These are phyloP conservation scores for Acanthosoma haemorrhoidale DNA, from an alignment of 2,888 invertebrate species.

Conservation along the genomic window DNA sequence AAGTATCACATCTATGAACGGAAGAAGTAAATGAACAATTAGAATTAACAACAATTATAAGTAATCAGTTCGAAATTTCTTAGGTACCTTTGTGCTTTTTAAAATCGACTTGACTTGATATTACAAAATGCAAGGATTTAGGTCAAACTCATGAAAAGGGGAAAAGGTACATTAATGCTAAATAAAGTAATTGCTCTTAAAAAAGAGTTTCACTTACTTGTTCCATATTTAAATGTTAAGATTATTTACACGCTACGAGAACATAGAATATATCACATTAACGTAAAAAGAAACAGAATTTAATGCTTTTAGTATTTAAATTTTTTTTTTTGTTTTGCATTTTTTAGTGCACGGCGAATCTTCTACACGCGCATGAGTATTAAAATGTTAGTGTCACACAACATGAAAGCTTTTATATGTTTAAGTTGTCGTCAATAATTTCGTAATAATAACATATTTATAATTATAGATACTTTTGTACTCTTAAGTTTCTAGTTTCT, in stretches of 20 bases:
- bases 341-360: conserved; percentile 24
- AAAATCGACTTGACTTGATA: background rate
- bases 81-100: conserved; percentile 26
- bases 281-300: conserved; percentile 9
- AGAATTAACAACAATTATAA: background rate
- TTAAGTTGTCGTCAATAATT: conserved; percentile 18
- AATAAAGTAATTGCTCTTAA: background rate
- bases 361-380: conserved; percentile 25
- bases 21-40: conserved; percentile 24
- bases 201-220: conserved; percentile 26
- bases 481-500: conserved; percentile 23
- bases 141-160: background rate
- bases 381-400: conserved; percentile 30
- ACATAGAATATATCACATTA: conserved; percentile 30
- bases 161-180: background rate
- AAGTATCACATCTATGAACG: conserved; percentile 24
- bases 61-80: conserved; percentile 16
- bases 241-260: conserved; percentile 28
- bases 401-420: conserved; percentile 18
- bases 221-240: conserved; percentile 24
- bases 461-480: conserved; percentile 25
- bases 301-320: conserved; percentile 17
- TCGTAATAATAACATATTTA: conserved; percentile 17
- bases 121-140: background rate
- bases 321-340: background rate